phyloP scores from a whole-genome alignment of 64 coral and sea anemone genomes.

The Stylophora pistillata region DNA sequence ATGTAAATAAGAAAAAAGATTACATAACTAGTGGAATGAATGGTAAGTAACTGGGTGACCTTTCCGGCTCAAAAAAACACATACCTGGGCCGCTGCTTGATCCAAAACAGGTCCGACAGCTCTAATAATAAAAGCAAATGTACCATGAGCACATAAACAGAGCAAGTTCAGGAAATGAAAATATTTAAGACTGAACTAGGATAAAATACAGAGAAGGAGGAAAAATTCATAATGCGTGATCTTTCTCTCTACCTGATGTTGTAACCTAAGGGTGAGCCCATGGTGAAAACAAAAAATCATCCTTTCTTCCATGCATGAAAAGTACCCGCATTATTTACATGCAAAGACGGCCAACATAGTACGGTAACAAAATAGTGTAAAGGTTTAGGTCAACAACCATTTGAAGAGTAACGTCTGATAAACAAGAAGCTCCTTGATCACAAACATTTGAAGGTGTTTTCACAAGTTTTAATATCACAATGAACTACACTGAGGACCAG shows the following conservation, averaged over 20 bases:
- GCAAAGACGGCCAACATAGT: neutral
- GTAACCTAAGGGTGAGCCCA: too few species aligned
- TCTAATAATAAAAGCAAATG: neutral
- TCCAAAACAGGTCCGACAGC: constrained; percentile 26
- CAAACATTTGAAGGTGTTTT: neutral
- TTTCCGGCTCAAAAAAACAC: neutral
- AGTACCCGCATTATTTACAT: neutral
- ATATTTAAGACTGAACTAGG: neutral
- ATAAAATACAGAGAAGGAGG: too few species aligned
- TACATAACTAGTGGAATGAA: neutral
- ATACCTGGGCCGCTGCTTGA: constrained; percentile 17
- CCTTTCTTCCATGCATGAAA: too few species aligned
- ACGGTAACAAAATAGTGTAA: neutral
- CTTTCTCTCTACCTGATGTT: too few species aligned
- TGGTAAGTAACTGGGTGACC: neutral
- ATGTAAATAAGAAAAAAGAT: neutral
- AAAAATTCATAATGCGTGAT: too few species aligned
- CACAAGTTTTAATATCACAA: neutral
- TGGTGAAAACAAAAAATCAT: too few species aligned
- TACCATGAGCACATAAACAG: neutral
- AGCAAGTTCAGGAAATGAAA: neutral
- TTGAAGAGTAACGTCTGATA: neutral
- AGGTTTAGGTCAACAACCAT: neutral
- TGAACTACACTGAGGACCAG: neutral
- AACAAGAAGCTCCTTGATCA: neutral